Percentiles rank a stretch among this genome's conserved stretches.
Evolutionary conservation across 2,113 vertebrate genomes (phyloP).

Genomic region (Triplophysa dalaica): DNA sequence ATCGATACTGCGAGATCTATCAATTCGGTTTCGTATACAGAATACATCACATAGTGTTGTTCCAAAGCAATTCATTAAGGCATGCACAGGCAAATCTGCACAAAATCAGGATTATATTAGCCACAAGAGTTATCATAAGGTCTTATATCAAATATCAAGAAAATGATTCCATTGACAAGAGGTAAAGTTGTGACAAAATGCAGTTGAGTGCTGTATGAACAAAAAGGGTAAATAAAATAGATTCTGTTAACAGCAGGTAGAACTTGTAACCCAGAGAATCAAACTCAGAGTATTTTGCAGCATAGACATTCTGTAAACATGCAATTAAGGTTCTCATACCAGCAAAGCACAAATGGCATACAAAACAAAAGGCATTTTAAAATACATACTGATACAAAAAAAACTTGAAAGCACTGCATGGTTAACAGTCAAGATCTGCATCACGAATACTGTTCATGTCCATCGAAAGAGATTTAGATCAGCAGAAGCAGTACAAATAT

Average conservation of each 20-base stretch:
- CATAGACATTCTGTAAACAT: slow-evolving; percentile 46
- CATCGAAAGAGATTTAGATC: slow-evolving; percentile 31
- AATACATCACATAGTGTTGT: slow-evolving; percentile 50
- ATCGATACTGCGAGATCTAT: slow-evolving; percentile 48
- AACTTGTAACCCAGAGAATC: slow-evolving; percentile 37
- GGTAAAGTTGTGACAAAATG: slow-evolving; percentile 29
- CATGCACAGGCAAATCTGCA: slow-evolving; percentile 61
- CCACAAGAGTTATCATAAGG: slow-evolving; percentile 26
- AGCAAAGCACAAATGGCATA: slow-evolving; percentile 36
- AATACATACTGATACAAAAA: slow-evolving; percentile 18
- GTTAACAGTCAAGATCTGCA: slow-evolving; percentile 53
- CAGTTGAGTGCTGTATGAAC: slow-evolving; percentile 2
- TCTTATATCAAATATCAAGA: slow-evolving; percentile 30
- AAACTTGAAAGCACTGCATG: slow-evolving; percentile 35
- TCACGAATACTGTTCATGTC: slow-evolving; percentile 34
- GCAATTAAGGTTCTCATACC: slow-evolving; percentile 25
- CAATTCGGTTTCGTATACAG: too few species aligned
- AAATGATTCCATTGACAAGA: slow-evolving; percentile 11
- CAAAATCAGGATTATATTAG: slow-evolving; percentile 51
- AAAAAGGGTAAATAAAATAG: neutral
- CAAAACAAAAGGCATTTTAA: slow-evolving; percentile 26
- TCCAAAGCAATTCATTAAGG: slow-evolving; percentile 57
- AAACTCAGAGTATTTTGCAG: slow-evolving; percentile 41
- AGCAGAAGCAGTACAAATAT: slow-evolving; percentile 46
- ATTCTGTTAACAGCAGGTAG: slow-evolving; percentile 16